These are phyloP conservation scores for Cephalopterus ornatus DNA, from an alignment of 2,113 vertebrate genomes.

Conservation along the genomic window DNA sequence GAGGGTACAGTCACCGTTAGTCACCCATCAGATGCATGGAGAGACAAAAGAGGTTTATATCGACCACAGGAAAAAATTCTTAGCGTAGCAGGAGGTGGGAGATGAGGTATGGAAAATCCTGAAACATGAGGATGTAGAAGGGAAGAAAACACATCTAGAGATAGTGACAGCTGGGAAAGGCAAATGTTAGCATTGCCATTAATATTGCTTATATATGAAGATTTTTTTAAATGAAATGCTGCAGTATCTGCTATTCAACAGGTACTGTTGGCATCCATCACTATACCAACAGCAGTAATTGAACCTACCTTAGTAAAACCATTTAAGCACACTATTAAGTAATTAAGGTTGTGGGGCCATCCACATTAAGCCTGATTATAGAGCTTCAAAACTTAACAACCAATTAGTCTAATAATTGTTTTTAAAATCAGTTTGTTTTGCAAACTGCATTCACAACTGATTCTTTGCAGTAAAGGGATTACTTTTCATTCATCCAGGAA, in stretches of 20 bases:
- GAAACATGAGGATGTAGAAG: background rate
- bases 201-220: background rate
- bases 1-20: background rate
- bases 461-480: background rate
- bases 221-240: background rate
- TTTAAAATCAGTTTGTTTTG: background rate
- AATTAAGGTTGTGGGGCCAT: conserved; percentile 7
- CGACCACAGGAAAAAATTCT: background rate
- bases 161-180: background rate
- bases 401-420: conserved; percentile 5
- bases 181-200: background rate
- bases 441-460: background rate
- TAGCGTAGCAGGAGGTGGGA: rapidly evolving
- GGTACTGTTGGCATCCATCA: background rate
- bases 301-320: background rate
- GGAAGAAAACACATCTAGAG: background rate
- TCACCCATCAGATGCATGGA: background rate
- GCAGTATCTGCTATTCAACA: background rate
- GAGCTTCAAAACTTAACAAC: background rate
- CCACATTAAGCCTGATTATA: background rate
- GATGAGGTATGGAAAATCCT: background rate
- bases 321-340: background rate
- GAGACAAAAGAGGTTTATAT: background rate
- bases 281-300: background rate
- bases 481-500: background rate